Evolutionary conservation across 35 echinoderm and acorn worm genomes (phyloP).

Genomic region (Ophioderma brevispina): DNA sequence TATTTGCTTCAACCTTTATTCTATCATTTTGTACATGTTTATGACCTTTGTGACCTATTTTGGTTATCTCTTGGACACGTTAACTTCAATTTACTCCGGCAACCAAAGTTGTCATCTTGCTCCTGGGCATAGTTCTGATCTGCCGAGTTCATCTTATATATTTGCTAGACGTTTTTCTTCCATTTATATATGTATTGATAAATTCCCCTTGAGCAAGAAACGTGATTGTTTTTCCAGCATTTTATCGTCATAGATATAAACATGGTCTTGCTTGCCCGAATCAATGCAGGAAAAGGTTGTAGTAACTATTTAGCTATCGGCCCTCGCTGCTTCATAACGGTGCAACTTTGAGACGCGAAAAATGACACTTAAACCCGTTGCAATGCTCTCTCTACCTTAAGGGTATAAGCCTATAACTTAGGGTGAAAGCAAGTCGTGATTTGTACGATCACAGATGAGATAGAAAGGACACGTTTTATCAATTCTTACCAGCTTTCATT

Average conservation of each 20-base stretch:
- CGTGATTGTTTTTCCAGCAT: neutral
- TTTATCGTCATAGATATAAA: constrained; percentile 4
- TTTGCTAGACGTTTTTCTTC: neutral
- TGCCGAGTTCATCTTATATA: neutral
- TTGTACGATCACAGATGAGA: too few relatives aligned
- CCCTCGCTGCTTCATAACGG: neutral
- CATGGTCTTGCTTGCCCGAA: neutral
- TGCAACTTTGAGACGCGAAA: neutral
- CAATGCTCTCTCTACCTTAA: too few relatives aligned
- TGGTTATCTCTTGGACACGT: too few relatives aligned
- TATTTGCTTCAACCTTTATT: too few relatives aligned
- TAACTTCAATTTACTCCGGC: neutral
- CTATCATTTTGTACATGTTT: too few relatives aligned
- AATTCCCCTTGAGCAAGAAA: neutral
- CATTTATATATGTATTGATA: neutral
- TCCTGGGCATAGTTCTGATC: neutral
- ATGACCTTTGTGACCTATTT: too few relatives aligned
- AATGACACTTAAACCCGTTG: too few relatives aligned
- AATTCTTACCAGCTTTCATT: too few relatives aligned
- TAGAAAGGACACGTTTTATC: too few relatives aligned
- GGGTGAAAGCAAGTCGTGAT: too few relatives aligned
- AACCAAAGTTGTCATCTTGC: neutral
- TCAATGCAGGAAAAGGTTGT: neutral
- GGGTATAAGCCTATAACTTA: too few relatives aligned
- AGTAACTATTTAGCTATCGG: constrained; percentile 4